A percentile compares a stretch with the other conserved stretches of the same genome.
phyloP scores from a whole-genome alignment of 1,140 invertebrate species.

The Drosophila repleta region DNA sequence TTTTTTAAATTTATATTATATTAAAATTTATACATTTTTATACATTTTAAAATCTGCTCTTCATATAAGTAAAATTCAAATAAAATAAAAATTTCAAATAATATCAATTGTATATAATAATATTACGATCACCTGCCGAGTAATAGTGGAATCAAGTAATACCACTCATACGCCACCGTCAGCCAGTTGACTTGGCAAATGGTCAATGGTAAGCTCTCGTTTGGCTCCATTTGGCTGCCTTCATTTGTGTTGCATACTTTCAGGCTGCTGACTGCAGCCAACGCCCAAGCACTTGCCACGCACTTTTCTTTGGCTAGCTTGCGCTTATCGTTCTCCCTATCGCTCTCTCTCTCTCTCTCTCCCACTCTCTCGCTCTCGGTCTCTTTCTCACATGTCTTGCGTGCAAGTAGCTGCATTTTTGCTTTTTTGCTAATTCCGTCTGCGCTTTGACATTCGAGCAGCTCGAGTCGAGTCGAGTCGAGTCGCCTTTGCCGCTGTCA shows the following conservation, averaged over 20 bases:
- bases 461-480: slow-evolving; percentile 19
- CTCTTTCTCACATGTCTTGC: slow-evolving; percentile 36
- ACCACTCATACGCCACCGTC: slow-evolving; percentile 51
- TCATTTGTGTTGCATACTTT: slow-evolving; percentile 54
- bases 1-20: too few relatives aligned
- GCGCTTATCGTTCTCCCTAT: neutral
- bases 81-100: too few relatives aligned
- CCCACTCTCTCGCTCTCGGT: neutral
- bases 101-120: too few relatives aligned
- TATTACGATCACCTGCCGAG: neutral
- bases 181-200: slow-evolving; percentile 63
- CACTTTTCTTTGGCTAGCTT: slow-evolving; percentile 26
- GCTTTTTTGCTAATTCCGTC: slow-evolving; percentile 75
- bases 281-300: slow-evolving; percentile 55
- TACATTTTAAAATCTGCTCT: too few relatives aligned
- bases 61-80: too few relatives aligned
- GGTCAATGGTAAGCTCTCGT: slow-evolving; percentile 45
- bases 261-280: slow-evolving; percentile 56
- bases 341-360: slow-evolving; percentile 1
- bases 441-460: slow-evolving; percentile 62
- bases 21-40: too few relatives aligned
- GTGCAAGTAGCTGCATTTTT: slow-evolving; percentile 77
- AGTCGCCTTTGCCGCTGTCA: slow-evolving; percentile 53
- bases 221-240: neutral
- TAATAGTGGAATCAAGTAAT: slow-evolving; percentile 6